Base-by-base conservation (phyloP, 2,113 vertebrate species). In the Scomber japonicus region DNA sequence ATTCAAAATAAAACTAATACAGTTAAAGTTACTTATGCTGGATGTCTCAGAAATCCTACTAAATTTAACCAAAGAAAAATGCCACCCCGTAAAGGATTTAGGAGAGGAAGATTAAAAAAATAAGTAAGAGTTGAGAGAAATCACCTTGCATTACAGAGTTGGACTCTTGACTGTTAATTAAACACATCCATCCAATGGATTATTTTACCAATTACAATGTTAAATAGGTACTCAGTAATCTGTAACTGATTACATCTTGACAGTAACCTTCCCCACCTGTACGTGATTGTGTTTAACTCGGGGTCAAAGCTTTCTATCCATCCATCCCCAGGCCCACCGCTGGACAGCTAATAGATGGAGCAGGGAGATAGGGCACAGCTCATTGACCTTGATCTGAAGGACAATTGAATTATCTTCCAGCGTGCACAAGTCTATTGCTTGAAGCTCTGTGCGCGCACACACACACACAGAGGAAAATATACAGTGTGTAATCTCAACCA, bases 341-440 rank as follows among this genome's bases (percentile, higher is more conserved):
- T 46, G 75, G 86, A 88, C 88, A 90, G 89, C 71, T 87, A 92
- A 89, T 86, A 94, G 89, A 93, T 92, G 72, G 78, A 75, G 76
- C 30, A 44, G 57, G 57, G 51, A 75, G 89, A 89, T 84, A 30
- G 66, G 75, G 66, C 73, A 46, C 68, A 64, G 68, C 74, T 90
- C 61, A 75, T 49, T 90, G 79, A 89, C 86, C 89, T 90, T 81
- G 50, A 83, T 63, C 80, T 85, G 62, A 86, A 91, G 86, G 83
- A 88, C 88, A 66, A 88, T 17, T 75, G 66, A 87, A 78, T 77
- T 75, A 53, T 16, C 63, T 65, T 54, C 51, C 57, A 74, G 19
- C 44, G 46, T 48, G 30, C 51, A 71, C 9, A n/a, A 17, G 14
- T 11, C 48, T 46, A 71, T 15, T 59, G 45, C 65, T 62, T 55